These are phyloP conservation scores for Xenops minutus DNA, from an alignment of 2,797 vertebrate species.

Conservation along the genomic window DNA sequence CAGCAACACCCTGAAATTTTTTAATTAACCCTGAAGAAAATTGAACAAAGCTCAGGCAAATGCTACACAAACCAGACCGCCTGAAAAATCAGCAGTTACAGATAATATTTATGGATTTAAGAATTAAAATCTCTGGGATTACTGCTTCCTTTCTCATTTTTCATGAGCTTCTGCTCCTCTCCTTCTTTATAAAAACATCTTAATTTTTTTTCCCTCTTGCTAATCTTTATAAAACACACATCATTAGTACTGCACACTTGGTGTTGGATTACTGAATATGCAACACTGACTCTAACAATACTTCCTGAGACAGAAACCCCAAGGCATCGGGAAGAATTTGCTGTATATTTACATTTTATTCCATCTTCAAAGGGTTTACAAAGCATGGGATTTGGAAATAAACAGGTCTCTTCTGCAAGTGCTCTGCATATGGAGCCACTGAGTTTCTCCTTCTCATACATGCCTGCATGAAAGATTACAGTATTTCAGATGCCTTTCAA, in stretches of 20 bases:
- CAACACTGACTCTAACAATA: background rate
- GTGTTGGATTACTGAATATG: background rate
- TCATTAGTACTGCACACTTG: background rate
- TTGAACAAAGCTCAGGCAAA: background rate
- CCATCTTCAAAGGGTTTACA: background rate
- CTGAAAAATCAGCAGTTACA: slow-evolving; percentile 14
- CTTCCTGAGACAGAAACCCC: background rate
- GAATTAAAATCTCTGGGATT: background rate
- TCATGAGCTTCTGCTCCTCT: background rate
- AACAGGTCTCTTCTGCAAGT: slow-evolving; percentile 42
- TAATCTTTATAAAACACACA: slow-evolving; percentile 1
- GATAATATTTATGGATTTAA: background rate
- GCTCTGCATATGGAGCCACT: slow-evolving; percentile 7
- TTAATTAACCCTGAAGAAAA: slow-evolving; percentile 7
- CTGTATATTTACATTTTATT: background rate
- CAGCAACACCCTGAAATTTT: background rate
- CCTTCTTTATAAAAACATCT: background rate
- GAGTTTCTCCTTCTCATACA: slow-evolving; percentile 3
- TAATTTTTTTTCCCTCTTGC: background rate
- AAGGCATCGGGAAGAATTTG: background rate
- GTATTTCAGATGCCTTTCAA: slow-evolving; percentile 1
- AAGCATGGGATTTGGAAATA: slow-evolving; percentile 30
- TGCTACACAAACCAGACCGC: background rate
- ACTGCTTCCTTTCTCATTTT: background rate
- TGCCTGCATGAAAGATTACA: background rate